These are phyloP conservation scores for Thryonomys swinderianus DNA, from an alignment of 2,113 vertebrate genomes.

Conservation along the genomic window DNA sequence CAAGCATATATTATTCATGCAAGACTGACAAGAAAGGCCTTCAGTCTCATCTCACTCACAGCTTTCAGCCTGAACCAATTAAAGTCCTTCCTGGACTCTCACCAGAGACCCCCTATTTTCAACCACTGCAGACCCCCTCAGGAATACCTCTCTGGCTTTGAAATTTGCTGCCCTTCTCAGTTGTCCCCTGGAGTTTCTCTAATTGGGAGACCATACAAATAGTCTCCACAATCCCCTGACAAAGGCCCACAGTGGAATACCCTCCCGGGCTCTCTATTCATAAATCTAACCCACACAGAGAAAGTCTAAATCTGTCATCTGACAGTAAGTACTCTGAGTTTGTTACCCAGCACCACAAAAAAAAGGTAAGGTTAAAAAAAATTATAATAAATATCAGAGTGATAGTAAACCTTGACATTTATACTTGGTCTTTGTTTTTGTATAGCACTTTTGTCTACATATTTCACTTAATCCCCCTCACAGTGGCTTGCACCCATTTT, in stretches of 20 bases:
- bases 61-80: constrained; percentile 6
- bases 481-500: neutral
- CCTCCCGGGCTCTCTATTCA: neutral
- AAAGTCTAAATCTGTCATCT: neutral
- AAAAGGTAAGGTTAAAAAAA: neutral
- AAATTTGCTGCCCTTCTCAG: constrained; percentile 16
- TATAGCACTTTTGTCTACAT: neutral
- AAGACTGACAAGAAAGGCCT: constrained; percentile 19
- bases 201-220: neutral
- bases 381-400: constrained; percentile 29
- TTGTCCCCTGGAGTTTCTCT: neutral
- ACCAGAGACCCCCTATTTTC: neutral
- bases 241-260: neutral
- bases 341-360: neutral
- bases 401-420: neutral
- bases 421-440: neutral
- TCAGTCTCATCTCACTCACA: neutral
- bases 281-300: neutral
- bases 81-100: constrained; percentile 27
- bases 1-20: constrained; percentile 9
- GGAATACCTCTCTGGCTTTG: constrained; percentile 4
- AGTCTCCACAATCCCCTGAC: neutral
- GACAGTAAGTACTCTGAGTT: neutral
- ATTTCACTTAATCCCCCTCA: neutral
- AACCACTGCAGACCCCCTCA: neutral